Evolutionary conservation across 2,888 invertebrate species (phyloP).

Genomic region (Athalia cordata): DNA sequence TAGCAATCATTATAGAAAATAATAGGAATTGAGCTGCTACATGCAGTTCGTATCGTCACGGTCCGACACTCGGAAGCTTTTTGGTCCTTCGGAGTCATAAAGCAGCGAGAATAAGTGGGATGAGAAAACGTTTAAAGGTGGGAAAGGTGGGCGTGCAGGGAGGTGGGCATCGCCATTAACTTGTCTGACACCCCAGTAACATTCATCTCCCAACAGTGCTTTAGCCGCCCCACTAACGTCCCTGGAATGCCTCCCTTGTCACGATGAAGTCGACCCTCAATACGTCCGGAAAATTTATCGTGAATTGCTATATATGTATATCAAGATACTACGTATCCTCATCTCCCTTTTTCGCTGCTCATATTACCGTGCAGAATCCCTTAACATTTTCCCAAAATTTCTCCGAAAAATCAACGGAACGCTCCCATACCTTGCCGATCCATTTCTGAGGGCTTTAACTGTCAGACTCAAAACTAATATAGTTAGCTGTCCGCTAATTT

Average conservation of each 20-base stretch:
- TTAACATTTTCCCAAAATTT: no score
- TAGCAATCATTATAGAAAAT: no score
- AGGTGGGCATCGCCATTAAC: conserved; percentile 42
- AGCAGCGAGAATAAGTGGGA: conserved; percentile 4
- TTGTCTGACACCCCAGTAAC: conserved; percentile 45
- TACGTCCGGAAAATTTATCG: conserved; percentile 59
- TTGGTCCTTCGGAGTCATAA: conserved; percentile 1
- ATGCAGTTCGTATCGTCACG: no score
- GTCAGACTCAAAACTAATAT: no score
- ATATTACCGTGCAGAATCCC: background rate
- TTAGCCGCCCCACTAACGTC: conserved; percentile 35
- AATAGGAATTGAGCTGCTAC: no score
- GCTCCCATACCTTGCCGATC: no score
- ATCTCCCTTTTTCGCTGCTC: background rate
- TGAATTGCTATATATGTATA: conserved; percentile 15
- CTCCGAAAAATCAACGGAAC: no score
- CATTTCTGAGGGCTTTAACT: no score
- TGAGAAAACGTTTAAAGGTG: conserved; percentile 35
- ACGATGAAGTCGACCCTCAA: conserved; percentile 55
- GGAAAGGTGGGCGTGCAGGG: background rate
- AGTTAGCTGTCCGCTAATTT: no score
- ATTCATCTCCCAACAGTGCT: conserved; percentile 42
- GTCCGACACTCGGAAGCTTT: background rate
- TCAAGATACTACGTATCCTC: conserved; percentile 4
- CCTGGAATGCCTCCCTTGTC: conserved; percentile 50